Evolutionary conservation across 2,797 vertebrate species (phyloP).

Genomic region (Amblyopsis hoosieri): DNA sequence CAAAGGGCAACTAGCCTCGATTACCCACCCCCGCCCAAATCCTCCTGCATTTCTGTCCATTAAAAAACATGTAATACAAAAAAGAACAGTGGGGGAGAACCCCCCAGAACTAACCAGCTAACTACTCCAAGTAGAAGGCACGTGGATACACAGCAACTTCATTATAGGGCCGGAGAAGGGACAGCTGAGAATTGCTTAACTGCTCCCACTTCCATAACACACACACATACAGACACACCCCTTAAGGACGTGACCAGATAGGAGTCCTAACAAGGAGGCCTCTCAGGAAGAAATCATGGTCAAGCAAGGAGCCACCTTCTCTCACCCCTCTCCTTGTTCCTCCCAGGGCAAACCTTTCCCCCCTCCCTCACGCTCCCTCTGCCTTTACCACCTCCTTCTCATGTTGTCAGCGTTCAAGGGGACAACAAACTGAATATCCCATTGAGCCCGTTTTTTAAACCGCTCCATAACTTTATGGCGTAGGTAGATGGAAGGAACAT

Average conservation of each 20-base stretch:
- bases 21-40: conserved; percentile 39
- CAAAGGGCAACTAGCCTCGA: conserved; percentile 62
- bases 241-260: conserved; percentile 63
- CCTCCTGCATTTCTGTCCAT: conserved; percentile 75
- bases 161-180: conserved; percentile 9
- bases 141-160: neutral
- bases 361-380: conserved; percentile 55
- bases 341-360: conserved; percentile 48
- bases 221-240: conserved; percentile 32
- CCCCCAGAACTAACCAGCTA: conserved; percentile 50
- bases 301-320: conserved; percentile 33
- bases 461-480: conserved; percentile 8
- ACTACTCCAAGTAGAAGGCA: conserved; percentile 19
- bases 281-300: conserved; percentile 60
- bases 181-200: conserved; percentile 45
- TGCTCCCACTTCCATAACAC: conserved; percentile 19
- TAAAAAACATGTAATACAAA: conserved; percentile 78
- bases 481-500: conserved; percentile 26
- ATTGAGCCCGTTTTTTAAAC: neutral
- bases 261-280: conserved; percentile 59
- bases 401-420: conserved; percentile 15
- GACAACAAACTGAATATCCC: conserved; percentile 10
- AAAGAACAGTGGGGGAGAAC: conserved; percentile 54
- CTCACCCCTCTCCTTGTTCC: conserved; percentile 58
- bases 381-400: conserved; percentile 22